Evolutionary conservation across 2,113 vertebrate genomes (phyloP), one percentile per base, ranked within the genome.

Genomic region (Falcunculus frontatus): DNA sequence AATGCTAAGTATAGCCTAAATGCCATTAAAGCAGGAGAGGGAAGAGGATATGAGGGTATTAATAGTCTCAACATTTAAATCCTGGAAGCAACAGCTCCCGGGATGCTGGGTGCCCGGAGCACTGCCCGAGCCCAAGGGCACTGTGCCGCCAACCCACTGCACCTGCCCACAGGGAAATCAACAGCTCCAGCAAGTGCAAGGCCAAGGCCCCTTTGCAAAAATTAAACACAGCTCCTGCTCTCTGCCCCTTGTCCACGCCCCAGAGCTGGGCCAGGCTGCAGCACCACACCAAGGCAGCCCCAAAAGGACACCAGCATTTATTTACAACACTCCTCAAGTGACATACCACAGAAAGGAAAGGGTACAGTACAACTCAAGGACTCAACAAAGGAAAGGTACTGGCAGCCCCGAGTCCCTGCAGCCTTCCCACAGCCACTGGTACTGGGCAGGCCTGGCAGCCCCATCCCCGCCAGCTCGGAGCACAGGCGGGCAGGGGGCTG

Each of bases 241-340:
- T 29, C 78, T 63, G 56, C 22, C 35, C 70, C 47, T 18, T 4
- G 50, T 11, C 56, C 56, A 27, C 1, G 0, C 12, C 47, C 32
- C 42, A 77, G 42, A 55, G 76, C 69, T 15, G 47, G 42, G 65
- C 69, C 23, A 32, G 59, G 3, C 8, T 32, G 83, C 90, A 93
- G 87, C 23, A 21, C 20, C 85, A 95, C 68, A 39, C 52, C 37
- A 26, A 94, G 53, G 83, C 93, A 79, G 84, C 85, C 74, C 94
- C 96, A 97, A 97, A 97, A 97, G 96, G 96, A 97, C 97, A 96
- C 81, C 92, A 96, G 96, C 60, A 42, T 97, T 97, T 97, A 97
- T 97, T 97, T 97, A 97, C 97, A 97, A 97, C 87, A 94, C 94
- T 95, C 96, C 94, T 97, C 96, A 96, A 96, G 87, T 94, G 94